Evolutionary conservation across 2,888 invertebrate species (phyloP), one percentile per base, ranked within the genome.

Genomic region (Oconnorella tubifera): DNA sequence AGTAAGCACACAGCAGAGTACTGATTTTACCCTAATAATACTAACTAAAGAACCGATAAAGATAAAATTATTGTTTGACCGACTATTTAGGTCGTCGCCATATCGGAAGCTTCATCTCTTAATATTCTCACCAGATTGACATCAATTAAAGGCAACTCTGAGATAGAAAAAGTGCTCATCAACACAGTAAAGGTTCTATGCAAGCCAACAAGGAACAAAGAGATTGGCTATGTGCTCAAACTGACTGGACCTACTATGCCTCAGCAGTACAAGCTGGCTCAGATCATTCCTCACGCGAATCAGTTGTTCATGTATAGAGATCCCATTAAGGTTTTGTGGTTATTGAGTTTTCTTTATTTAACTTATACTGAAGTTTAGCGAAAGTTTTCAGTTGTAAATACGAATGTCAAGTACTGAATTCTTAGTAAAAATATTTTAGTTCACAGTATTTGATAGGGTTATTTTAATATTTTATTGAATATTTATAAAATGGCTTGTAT

Each of bases 291-390:
- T 3, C 28, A 64, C 4, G 33, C 68, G 23, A 51, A 40, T 19
- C 48, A 33, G 25, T 27, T 68, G n/a, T 68, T 63, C 51, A 63
- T 68, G 31, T 68, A 68, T 50, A 33, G 68, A 40, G 62, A 68
- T 27, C 51, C 56, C 3, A 23, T 68, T 10, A 51, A 62, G 64
- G 65, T 66, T 14, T 40, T 40, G 40, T n/a, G n/a, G n/a, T n/a
- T n/a, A n/a, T n/a, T n/a, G n/a, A n/a, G n/a, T n/a, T n/a, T n/a
- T n/a, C n/a, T n/a, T n/a, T n/a, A n/a, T n/a, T n/a, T n/a, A n/a
- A n/a, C n/a, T n/a, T n/a, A n/a, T n/a, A n/a, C n/a, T n/a, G n/a
- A n/a, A n/a, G n/a, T n/a, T n/a, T n/a, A n/a, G n/a, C n/a, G n/a
- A n/a, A n/a, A n/a, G n/a, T n/a, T n/a, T n/a, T n/a, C n/a, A n/a